phyloP scores from a whole-genome alignment of 2,888 invertebrate species.

The Troides oblongomaculatus region DNA sequence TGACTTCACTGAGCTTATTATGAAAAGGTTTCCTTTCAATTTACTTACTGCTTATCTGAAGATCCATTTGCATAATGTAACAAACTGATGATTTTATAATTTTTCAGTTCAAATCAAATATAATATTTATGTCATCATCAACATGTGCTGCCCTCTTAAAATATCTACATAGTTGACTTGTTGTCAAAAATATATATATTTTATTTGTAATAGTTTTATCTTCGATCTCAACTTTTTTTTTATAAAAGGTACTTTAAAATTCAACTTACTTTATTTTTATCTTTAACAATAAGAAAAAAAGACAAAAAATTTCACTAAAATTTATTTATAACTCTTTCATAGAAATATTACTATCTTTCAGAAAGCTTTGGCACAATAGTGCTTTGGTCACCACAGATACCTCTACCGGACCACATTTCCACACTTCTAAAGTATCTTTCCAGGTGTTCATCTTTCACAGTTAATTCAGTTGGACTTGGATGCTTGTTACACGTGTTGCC shows the following conservation, averaged over 20 bases:
- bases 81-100: background rate
- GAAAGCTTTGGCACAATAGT: background rate
- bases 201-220: no score
- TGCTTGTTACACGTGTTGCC: slow-evolving; percentile 51
- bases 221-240: no score
- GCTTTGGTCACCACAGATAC: slow-evolving; percentile 32
- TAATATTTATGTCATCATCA: background rate
- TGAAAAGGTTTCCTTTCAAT: slow-evolving; percentile 17
- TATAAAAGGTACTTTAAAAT: background rate
- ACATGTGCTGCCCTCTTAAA: no score
- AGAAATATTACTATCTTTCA: slow-evolving; percentile 11
- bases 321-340: background rate
- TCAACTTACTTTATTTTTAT: background rate
- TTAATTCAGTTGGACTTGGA: slow-evolving; percentile 45
- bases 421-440: slow-evolving; percentile 68
- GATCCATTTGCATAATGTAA: slow-evolving; percentile 5
- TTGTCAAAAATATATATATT: no score
- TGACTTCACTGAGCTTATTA: slow-evolving; percentile 23
- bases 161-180: no score
- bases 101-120: background rate
- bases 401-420: slow-evolving; percentile 59
- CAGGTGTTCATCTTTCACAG: slow-evolving; percentile 60
- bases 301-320: background rate
- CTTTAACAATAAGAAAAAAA: background rate
- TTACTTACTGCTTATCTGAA: slow-evolving; percentile 10